A percentile compares a stretch with the other conserved stretches of the same genome.
Evolutionary conservation across 2,113 vertebrate species (phyloP).

Genomic region (Orcinus orca): DNA sequence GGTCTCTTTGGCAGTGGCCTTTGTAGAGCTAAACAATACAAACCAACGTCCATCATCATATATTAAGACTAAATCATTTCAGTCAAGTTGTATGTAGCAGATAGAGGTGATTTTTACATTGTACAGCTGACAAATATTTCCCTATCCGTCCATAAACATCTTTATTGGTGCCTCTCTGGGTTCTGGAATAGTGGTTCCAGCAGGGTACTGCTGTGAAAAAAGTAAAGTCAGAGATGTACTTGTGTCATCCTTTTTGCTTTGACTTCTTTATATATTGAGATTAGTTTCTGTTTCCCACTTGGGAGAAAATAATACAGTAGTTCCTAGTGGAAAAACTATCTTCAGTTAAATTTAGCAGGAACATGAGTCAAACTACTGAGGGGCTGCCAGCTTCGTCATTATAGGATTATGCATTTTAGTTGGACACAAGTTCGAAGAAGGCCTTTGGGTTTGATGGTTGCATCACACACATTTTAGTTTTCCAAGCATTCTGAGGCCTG

Average conservation of each 20-base stretch:
- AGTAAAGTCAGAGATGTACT: constrained; percentile 55
- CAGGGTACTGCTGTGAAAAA: constrained; percentile 49
- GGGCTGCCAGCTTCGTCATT: constrained; percentile 70
- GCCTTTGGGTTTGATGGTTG: constrained; percentile 48
- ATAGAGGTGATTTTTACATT: constrained; percentile 47
- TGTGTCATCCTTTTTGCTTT: constrained; percentile 67
- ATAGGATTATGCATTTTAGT: constrained; percentile 51
- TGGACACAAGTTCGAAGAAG: constrained; percentile 58
- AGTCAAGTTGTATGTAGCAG: constrained; percentile 15
- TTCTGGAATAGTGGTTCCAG: neutral
- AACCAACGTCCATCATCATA: constrained; percentile 49
- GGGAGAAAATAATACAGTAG: constrained; percentile 76
- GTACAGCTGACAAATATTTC: constrained; percentile 23
- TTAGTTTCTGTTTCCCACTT: constrained; percentile 80
- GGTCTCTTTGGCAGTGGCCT: constrained; percentile 61
- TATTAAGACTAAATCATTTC: constrained; percentile 41
- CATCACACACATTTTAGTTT: constrained; percentile 59
- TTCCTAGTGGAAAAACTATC: constrained; percentile 78
- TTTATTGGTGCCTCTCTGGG: neutral
- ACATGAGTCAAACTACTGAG: constrained; percentile 78
- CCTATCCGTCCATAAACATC: neutral
- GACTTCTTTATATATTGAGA: constrained; percentile 77
- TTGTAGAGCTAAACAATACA: constrained; percentile 49
- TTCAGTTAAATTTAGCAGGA: constrained; percentile 74
- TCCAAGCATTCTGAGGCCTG: constrained; percentile 42